Conservation (phyloP, 2,797 vertebrate genomes). For the Naso thynnoides region DNA sequence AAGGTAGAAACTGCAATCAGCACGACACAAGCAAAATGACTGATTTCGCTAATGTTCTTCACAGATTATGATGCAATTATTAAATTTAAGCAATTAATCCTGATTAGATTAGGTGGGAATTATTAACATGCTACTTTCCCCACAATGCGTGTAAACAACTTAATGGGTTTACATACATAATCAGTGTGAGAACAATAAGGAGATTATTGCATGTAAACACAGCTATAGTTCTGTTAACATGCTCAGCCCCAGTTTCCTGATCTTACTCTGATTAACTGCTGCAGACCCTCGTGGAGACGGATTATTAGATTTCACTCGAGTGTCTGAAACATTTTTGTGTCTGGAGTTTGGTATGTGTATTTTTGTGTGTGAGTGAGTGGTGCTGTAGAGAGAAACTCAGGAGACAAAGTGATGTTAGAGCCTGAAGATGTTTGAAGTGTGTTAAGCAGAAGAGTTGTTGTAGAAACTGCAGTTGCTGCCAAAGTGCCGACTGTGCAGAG, state of each 20-base stretch:
- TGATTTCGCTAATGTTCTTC: constrained; percentile 6
- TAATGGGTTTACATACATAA: constrained; percentile 68
- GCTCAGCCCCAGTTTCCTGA: constrained; percentile 54
- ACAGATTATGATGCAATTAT: constrained; percentile 39
- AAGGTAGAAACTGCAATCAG: background rate
- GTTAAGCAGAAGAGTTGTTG: constrained; percentile 52
- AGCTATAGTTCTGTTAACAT: constrained; percentile 59
- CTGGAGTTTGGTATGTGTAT: constrained; percentile 14
- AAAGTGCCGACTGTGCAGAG: constrained; percentile 42
- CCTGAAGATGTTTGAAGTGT: constrained; percentile 51
- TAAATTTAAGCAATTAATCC: constrained; percentile 60
- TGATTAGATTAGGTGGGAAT: constrained; percentile 59
- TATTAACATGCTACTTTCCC: constrained; percentile 57
- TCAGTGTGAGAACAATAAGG: constrained; percentile 63
- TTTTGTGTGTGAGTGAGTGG: constrained; percentile 2
- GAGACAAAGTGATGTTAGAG: constrained; percentile 47
- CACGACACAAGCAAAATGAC: background rate
- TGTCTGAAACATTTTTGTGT: constrained; percentile 38
- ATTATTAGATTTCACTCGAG: constrained; percentile 63
- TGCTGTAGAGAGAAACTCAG: background rate
- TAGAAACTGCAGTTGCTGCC: constrained; percentile 45
- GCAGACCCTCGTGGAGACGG: constrained; percentile 46
- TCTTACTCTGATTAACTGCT: constrained; percentile 65
- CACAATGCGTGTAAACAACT: constrained; percentile 60
- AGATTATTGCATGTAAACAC: constrained; percentile 71